Evolutionary conservation across 2,888 invertebrate species (phyloP), one percentile per base, ranked within the genome.

Genomic region (Drosophila acutilabella): DNA sequence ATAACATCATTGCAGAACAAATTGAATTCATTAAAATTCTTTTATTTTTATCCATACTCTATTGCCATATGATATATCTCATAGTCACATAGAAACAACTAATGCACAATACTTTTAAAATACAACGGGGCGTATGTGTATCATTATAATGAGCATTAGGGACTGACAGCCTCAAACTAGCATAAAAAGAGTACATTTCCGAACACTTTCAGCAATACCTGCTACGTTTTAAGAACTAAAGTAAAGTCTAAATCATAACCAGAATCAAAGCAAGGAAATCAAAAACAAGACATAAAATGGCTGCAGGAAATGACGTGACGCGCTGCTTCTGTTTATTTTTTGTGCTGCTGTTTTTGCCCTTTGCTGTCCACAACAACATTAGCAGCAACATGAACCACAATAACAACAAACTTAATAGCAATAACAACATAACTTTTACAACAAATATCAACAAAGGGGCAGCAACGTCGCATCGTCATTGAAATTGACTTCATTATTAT

Each of bases 401-500:
- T 26, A 66, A 52, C 50, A 68, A 71, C 67, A 62, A 64, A 40
- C 60, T 59, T 66, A 69, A 74, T 64, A 50, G 68, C 74, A 81
- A 71, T 64, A 75, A 75, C 65, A 78, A 71, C 67, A 72, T 67
- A 75, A 76, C 73, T 71, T 79, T 61, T 66, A 62, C 64, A 81
- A 68, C 62, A 78, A 74, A 68, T 53, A 67, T 66, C 73, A 74
- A 73, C 77, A 77, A 73, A 65, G 26, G 45, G 56, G 42, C 47
- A 53, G 48, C 40, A 44, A 36, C 44, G 52, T 38, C 68, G 48
- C 62, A 82, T 52, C 62, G 74, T 71, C 86, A 81, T 81, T 82
- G 79, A 79, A 80, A 83, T 84, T 86, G 86, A 78, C 83, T 86
- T 86, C 80, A 81, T 83, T 83, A 86, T 83, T 82, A 71, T 83